These are phyloP conservation scores for Rambutsinella grinnellia DNA, from an alignment of 2,888 invertebrate species.

Conservation along the genomic window DNA sequence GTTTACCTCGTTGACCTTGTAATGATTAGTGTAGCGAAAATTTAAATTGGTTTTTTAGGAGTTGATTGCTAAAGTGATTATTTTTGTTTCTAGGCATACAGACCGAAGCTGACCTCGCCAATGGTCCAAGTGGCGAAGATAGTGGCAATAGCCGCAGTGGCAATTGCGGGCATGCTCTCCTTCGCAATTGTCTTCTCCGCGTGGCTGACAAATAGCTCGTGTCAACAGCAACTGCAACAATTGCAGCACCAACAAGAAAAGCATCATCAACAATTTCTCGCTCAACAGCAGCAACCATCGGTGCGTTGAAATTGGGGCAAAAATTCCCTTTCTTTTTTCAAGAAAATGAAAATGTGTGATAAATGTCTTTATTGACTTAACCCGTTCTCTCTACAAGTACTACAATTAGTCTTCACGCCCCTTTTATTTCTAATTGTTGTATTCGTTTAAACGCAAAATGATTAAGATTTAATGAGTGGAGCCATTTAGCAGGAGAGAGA, in stretches of 20 bases:
- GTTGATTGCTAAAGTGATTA: background rate
- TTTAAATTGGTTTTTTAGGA: too few species aligned
- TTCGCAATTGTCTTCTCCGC: conserved; percentile 65
- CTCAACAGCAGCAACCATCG: conserved; percentile 54
- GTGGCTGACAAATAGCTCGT: conserved; percentile 61
- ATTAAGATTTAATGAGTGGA: background rate
- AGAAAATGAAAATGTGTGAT: conserved; percentile 6
- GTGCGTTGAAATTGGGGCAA: conserved; percentile 59
- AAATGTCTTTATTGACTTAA: too few species aligned
- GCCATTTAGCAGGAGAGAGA: background rate
- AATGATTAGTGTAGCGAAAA: too few species aligned
- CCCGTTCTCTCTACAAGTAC: too few species aligned
- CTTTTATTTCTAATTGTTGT: too few species aligned
- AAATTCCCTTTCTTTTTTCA: conserved; percentile 44
- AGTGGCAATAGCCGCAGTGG: conserved; percentile 84
- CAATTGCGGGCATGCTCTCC: conserved; percentile 78
- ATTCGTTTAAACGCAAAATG: background rate
- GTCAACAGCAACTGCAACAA: conserved; percentile 56
- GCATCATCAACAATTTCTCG: conserved; percentile 39
- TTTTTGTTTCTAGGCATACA: conserved; percentile 79
- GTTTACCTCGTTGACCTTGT: too few species aligned
- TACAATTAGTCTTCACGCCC: too few species aligned
- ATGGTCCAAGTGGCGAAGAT: conserved; percentile 90
- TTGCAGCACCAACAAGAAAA: conserved; percentile 36
- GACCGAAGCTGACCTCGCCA: conserved; percentile 73